Evolutionary conservation across 2,113 vertebrate species (phyloP).

Genomic region (Argyrosomus japonicus): DNA sequence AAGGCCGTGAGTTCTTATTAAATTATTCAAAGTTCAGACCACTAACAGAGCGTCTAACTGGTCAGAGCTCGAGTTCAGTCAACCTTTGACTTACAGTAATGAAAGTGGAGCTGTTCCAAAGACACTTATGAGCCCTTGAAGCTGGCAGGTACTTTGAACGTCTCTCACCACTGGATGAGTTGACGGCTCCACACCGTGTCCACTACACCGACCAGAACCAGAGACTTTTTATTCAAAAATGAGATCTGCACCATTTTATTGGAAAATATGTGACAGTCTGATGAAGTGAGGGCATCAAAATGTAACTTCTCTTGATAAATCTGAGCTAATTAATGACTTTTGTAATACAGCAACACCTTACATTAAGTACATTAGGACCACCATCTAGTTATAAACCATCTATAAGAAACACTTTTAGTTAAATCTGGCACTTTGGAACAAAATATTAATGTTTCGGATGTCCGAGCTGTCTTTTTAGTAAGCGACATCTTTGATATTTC

Average conservation of each 20-base stretch:
- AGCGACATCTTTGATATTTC: background rate
- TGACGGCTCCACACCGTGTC: constrained; percentile 14
- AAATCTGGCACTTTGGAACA: background rate
- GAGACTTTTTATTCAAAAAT: background rate
- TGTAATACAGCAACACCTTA: too few relatives aligned
- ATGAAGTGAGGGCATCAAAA: background rate
- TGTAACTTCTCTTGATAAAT: background rate
- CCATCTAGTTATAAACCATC: background rate
- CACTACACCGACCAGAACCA: background rate
- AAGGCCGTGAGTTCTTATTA: background rate
- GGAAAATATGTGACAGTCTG: background rate
- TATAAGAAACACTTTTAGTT: background rate
- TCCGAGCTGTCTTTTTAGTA: background rate
- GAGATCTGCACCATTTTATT: background rate
- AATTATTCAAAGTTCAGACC: constrained; percentile 35
- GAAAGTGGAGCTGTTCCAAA: constrained; percentile 7
- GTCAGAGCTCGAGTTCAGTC: constrained; percentile 7
- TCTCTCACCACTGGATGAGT: background rate
- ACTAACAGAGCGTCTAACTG: background rate
- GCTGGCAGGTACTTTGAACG: constrained; percentile 30
- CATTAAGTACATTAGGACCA: background rate
- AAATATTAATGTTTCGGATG: background rate
- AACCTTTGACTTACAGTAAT: constrained; percentile 19
- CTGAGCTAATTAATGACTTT: too few relatives aligned
- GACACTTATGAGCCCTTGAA: constrained; percentile 8